Conservation (phyloP, 2,113 vertebrate species). For the Alethe diademata region DNA sequence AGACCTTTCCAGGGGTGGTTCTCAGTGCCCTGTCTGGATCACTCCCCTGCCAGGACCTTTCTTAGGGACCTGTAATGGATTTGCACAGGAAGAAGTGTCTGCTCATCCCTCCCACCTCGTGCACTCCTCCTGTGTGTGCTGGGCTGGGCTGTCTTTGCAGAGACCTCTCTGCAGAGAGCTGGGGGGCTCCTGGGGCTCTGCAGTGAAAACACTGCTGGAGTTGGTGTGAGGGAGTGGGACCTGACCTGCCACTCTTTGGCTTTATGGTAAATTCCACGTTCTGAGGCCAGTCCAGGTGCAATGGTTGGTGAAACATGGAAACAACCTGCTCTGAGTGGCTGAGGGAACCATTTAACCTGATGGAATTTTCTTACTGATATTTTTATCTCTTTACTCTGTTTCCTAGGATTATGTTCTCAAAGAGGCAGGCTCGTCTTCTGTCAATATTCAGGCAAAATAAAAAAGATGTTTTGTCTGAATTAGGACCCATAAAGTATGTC, state of each 20-base stretch:
- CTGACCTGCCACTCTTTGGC: background rate
- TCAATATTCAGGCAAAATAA: background rate
- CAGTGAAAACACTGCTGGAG: background rate
- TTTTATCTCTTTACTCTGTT: background rate
- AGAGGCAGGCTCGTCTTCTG: background rate
- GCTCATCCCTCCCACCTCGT: background rate
- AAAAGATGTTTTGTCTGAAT: background rate
- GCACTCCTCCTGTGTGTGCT: background rate
- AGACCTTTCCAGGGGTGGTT: background rate
- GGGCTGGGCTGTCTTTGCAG: background rate
- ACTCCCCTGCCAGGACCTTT: background rate
- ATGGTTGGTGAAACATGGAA: accelerated
- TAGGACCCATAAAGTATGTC: background rate
- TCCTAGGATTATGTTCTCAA: background rate
- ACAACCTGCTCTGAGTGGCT: background rate
- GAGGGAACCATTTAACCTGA: background rate
- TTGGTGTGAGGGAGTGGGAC: background rate
- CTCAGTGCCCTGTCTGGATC: background rate
- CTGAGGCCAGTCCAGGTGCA: accelerated
- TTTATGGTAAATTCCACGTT: background rate
- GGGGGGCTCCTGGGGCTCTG: background rate
- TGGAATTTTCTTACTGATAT: background rate
- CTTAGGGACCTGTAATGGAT: background rate
- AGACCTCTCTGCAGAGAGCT: background rate
- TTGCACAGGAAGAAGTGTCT: background rate